Evolutionary conservation across 2,797 vertebrate species (phyloP).

Genomic region (Catamblyrhynchus diadema): DNA sequence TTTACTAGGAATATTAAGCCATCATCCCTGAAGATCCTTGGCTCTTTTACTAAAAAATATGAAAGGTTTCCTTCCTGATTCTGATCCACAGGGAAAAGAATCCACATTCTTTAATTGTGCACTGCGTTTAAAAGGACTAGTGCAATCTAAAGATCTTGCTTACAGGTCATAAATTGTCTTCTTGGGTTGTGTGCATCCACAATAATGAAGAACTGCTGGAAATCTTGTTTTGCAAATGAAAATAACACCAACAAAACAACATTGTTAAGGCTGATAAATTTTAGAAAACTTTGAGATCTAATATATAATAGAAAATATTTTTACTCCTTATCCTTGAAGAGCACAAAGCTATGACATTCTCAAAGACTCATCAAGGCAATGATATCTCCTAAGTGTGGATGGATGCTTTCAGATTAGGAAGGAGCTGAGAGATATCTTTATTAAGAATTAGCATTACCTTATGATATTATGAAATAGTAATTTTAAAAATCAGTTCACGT

Average conservation of each 20-base stretch:
- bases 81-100: not conserved
- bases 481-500: not conserved
- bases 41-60: not conserved
- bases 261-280: not conserved
- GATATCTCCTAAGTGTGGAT: not conserved
- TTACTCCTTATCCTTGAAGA: not conserved
- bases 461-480: not conserved
- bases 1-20: not conserved
- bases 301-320: not conserved
- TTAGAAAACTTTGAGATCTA: not conserved
- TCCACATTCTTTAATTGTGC: not conserved
- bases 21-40: not conserved
- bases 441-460: not conserved
- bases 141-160: not conserved
- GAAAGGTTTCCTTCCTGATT: not conserved
- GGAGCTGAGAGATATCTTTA: not conserved
- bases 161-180: not conserved
- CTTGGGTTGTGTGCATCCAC: not conserved
- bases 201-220: not conserved
- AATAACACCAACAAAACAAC: not conserved
- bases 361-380: not conserved
- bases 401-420: not conserved
- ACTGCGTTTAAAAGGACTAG: not conserved
- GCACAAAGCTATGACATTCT: not conserved
- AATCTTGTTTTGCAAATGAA: not conserved